Conservation (phyloP, 2,888 invertebrate species). For the Cordilura impudica region DNA sequence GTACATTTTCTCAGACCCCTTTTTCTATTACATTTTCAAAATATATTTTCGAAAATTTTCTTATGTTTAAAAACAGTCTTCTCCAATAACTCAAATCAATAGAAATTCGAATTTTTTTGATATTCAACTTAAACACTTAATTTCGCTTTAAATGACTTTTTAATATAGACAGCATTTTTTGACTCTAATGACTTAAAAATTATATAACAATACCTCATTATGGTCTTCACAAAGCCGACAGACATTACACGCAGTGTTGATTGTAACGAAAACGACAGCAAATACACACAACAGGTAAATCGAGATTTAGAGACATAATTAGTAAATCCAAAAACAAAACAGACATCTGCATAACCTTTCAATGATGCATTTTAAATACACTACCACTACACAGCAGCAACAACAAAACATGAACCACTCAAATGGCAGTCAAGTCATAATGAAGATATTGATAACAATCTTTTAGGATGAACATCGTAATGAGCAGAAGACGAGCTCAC, state of each 20-base stretch:
- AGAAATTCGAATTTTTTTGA: too few relatives aligned
- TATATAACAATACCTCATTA: constrained; percentile 36
- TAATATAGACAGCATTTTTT: constrained; percentile 41
- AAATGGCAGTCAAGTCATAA: constrained; percentile 2
- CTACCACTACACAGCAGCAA: not conserved
- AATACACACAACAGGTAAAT: constrained; percentile 13
- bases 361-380: constrained; percentile 3
- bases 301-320: constrained; percentile 42
- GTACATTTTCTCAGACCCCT: too few relatives aligned
- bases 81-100: too few relatives aligned
- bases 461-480: not conserved
- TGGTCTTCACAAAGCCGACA: not conserved
- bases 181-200: constrained; percentile 42
- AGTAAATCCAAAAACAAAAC: constrained; percentile 24
- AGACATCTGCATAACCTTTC: constrained; percentile 39
- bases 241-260: constrained; percentile 3
- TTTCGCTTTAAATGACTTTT: constrained; percentile 16
- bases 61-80: too few relatives aligned
- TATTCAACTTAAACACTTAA: constrained; percentile 9
- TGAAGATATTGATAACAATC: constrained; percentile 47
- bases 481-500: not conserved
- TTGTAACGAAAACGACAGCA: not conserved
- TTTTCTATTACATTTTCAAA: too few relatives aligned
- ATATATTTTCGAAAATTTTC: too few relatives aligned
- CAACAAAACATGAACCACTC: constrained; percentile 2